Evolutionary conservation across 2,888 invertebrate genomes (phyloP).

Genomic region (Leptopilina drosophilae): DNA sequence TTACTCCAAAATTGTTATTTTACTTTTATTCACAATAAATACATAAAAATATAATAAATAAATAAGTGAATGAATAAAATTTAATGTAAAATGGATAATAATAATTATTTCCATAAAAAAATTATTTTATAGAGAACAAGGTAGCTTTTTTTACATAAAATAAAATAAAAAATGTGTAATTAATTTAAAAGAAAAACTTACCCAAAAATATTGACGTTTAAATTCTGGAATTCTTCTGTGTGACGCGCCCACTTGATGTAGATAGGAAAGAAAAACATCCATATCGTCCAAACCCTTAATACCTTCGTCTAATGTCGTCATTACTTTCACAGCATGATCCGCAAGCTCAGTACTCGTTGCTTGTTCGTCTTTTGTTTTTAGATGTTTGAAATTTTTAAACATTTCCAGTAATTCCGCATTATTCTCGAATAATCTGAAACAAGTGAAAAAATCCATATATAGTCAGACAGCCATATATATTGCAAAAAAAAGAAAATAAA

Average conservation of each 20-base stretch:
- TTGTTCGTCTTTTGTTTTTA: constrained; percentile 89
- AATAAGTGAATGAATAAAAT: no score
- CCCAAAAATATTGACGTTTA: constrained; percentile 93
- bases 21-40: no score
- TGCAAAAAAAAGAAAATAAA: no score
- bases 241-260: constrained; percentile 89
- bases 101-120: no score
- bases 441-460: constrained; percentile 12
- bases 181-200: constrained; percentile 78
- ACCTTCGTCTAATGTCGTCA: constrained; percentile 92
- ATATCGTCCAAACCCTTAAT: constrained; percentile 91
- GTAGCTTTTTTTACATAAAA: no score
- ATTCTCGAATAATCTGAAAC: constrained; percentile 90
- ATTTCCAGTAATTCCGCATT: constrained; percentile 87
- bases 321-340: constrained; percentile 92
- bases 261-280: constrained; percentile 89
- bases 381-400: constrained; percentile 89
- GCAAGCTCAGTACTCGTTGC: constrained; percentile 89
- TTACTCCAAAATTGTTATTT: no score
- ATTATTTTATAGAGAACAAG: no score
- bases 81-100: no score
- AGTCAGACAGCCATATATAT: not conserved
- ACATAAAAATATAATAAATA: no score
- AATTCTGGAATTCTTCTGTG: constrained; percentile 90
- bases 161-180: no score